Evolutionary conservation across 2,113 vertebrate species (phyloP).

Genomic region (Corythaeola cristata): DNA sequence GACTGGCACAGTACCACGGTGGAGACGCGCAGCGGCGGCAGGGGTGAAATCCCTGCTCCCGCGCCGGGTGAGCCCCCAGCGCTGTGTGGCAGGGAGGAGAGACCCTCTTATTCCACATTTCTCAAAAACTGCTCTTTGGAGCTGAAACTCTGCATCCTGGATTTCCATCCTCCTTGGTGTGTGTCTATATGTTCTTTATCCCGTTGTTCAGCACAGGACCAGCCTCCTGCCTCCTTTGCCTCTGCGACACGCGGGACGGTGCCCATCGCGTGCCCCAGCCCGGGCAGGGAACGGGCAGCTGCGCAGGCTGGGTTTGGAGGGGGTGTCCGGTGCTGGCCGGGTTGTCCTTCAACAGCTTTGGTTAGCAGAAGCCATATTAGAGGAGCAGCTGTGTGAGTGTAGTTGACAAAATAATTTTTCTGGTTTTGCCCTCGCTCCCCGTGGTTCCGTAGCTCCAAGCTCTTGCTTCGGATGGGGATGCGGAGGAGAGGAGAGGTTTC

Average conservation of each 20-base stretch:
- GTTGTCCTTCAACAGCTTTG: not conserved
- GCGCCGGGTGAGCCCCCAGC: fast-evolving
- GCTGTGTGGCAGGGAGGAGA: fast-evolving
- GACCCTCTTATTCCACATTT: fast-evolving
- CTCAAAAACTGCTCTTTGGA: fast-evolving
- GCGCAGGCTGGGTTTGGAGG: not conserved
- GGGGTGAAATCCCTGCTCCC: not conserved
- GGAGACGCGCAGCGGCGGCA: not conserved
- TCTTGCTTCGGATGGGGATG: not conserved
- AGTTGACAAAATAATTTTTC: not conserved
- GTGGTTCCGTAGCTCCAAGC: not conserved
- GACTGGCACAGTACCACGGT: fast-evolving
- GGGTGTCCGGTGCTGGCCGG: not conserved
- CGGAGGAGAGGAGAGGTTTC: not conserved
- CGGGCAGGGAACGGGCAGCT: not conserved
- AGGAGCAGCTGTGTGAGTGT: not conserved
- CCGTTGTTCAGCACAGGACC: not conserved
- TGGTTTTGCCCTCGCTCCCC: not conserved
- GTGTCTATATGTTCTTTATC: fast-evolving
- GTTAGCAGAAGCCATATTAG: not conserved
- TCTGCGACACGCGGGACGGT: fast-evolving
- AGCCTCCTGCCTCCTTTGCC: not conserved
- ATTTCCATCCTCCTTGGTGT: not conserved
- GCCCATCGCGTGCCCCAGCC: not conserved
- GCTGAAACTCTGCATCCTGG: not conserved